Conservation (phyloP, 2,888 invertebrate genomes). For the Parnassius orleans region DNA sequence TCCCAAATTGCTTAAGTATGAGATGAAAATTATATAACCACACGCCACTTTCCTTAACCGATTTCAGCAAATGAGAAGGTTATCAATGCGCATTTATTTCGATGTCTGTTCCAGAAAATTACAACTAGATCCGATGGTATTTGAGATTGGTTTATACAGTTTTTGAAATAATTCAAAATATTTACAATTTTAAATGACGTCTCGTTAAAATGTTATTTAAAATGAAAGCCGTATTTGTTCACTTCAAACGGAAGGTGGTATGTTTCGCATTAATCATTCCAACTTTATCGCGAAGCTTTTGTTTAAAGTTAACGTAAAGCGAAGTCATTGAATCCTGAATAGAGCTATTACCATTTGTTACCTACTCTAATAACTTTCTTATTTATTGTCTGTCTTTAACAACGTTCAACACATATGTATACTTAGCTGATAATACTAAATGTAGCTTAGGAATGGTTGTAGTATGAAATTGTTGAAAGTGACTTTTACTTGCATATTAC, state of each 20-base stretch:
- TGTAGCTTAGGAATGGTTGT: constrained; percentile 5
- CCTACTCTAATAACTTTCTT: constrained; percentile 22
- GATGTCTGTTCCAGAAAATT: no score
- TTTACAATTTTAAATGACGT: no score
- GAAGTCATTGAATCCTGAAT: constrained; percentile 23
- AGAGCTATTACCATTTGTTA: constrained; percentile 21
- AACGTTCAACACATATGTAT: constrained; percentile 8
- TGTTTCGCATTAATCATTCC: constrained; percentile 24
- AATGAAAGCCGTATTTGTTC: constrained; percentile 10
- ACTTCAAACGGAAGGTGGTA: constrained; percentile 16
- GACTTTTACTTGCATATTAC: constrained; percentile 45
- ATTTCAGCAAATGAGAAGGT: background rate
- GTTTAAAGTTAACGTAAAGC: constrained; percentile 22
- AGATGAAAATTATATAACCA: constrained; percentile 12
- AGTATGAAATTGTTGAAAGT: constrained; percentile 14
- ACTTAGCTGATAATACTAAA: constrained; percentile 3
- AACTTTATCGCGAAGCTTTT: constrained; percentile 22
- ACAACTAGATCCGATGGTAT: no score
- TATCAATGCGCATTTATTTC: no score
- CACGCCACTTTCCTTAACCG: background rate
- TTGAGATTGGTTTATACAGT: no score
- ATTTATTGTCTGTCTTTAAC: constrained; percentile 15
- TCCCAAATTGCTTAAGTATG: constrained; percentile 8
- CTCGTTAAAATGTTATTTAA: constrained; percentile 18
- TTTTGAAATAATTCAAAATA: no score